Base-by-base conservation (phyloP, 2,113 vertebrate genomes). In the Gymnobelideus leadbeateri region DNA sequence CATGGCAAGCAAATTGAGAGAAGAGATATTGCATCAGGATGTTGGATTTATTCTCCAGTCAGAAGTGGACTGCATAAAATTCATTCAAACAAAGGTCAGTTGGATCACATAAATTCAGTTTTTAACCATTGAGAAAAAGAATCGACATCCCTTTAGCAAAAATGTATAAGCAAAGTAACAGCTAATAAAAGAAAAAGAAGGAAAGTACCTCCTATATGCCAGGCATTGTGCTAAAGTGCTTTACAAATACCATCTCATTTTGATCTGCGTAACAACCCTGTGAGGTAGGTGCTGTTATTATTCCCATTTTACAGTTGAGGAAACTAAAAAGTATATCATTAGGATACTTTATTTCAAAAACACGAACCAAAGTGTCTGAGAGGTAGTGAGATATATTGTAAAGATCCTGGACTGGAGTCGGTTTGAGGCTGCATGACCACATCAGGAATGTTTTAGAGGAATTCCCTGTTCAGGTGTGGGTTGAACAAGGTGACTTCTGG, bases 41-140 rank as follows among this genome's bases (percentile, higher is more conserved):
- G 97, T 93, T 99, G 98, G 98, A 95, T 99, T 93, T 99, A 98
- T 95, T 98, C 99, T n/a, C 98, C 99, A 1, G 93, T 96, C 95
- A 96, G 97, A 95, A 98, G 84, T 2, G 53, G 95, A 23, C 3
- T 97, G 77, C 37, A 92, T 91, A 98, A 96, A 92, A 89, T 94
- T 26, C 96, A 89, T 89, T 91, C 84, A 92, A 91, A 92, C 92
- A 98, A 95, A 99, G 98, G 99, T 99, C 94, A 96, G 98, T 93
- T 91, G 46, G 14, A 31, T 89, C 93, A 94, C 23, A 11, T 16
- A 89, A 94, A 89, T 94, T 92, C 43, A 25, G 2, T 91, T 95
- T 97, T 68, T 96, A 37, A 84, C n/a, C 68, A 43, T 23, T 43
- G n/a, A 43, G 68, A 43, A 43, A 43, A 43, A 84, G n/a, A 84